Evolutionary conservation across 2,888 invertebrate genomes (phyloP).

Genomic region (Autographa pulchrina): DNA sequence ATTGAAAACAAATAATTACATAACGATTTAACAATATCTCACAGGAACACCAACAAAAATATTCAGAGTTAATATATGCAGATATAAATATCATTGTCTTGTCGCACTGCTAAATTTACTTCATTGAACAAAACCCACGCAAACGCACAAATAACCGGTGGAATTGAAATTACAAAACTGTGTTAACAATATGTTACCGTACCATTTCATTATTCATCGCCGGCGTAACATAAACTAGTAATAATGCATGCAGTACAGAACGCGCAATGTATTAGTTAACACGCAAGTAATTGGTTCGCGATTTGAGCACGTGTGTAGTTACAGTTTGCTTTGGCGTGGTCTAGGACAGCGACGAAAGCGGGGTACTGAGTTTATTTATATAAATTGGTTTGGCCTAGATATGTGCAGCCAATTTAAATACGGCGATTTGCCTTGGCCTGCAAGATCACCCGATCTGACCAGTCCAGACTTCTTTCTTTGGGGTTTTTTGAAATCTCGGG

Average conservation of each 20-base stretch:
- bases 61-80: conserved; percentile 37
- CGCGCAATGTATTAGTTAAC: conserved; percentile 60
- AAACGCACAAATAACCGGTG: conserved; percentile 25
- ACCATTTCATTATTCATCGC: conserved; percentile 51
- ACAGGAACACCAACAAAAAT: conserved; percentile 20
- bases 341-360: conserved; percentile 7
- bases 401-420: too few relatives aligned
- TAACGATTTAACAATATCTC: neutral
- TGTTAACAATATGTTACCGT: conserved; percentile 49
- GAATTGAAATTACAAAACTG: conserved; percentile 58
- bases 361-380: neutral
- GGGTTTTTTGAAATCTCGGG: too few relatives aligned
- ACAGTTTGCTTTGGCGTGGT: conserved; percentile 43
- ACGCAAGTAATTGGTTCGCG: conserved; percentile 69
- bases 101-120: conserved; percentile 47
- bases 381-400: too few relatives aligned
- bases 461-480: too few relatives aligned
- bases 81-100: conserved; percentile 54
- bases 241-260: conserved; percentile 37
- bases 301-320: conserved; percentile 66
- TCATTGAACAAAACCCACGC: conserved; percentile 59
- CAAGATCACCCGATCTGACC: too few relatives aligned
- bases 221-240: conserved; percentile 29
- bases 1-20: neutral
- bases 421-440: too few relatives aligned